Evolutionary conservation across 2,888 invertebrate genomes (phyloP).

Genomic region (Melipona bicolor): DNA sequence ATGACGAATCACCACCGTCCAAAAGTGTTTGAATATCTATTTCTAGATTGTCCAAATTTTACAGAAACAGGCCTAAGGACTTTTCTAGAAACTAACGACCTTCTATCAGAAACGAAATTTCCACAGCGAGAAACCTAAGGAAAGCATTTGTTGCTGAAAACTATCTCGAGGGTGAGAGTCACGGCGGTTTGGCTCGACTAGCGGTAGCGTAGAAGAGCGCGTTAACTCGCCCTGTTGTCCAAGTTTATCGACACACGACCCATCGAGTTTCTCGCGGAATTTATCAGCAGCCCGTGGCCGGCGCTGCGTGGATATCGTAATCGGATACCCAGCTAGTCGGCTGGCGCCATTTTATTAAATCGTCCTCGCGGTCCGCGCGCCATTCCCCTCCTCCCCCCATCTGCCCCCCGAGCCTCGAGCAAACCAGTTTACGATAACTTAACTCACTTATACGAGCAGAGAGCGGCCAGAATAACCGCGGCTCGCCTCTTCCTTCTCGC

Average conservation of each 20-base stretch:
- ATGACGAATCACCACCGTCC: too few relatives aligned
- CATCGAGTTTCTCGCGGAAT: constrained; percentile 59
- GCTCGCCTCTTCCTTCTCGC: constrained; percentile 14
- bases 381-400: constrained; percentile 17
- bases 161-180: neutral
- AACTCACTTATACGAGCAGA: constrained; percentile 56
- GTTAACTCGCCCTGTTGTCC: constrained; percentile 7
- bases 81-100: too few relatives aligned
- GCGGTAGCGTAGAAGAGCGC: constrained; percentile 10
- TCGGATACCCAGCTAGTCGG: constrained; percentile 67
- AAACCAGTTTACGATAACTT: constrained; percentile 80
- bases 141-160: too few relatives aligned
- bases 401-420: constrained; percentile 11
- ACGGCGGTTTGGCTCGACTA: constrained; percentile 22
- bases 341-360: constrained; percentile 75
- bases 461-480: constrained; percentile 21
- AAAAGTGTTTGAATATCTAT: too few relatives aligned
- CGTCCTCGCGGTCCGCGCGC: constrained; percentile 59
- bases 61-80: too few relatives aligned
- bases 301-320: constrained; percentile 69
- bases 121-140: too few relatives aligned
- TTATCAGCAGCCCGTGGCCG: constrained; percentile 51
- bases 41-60: too few relatives aligned
- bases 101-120: too few relatives aligned
- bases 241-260: constrained; percentile 63